Base-by-base conservation (phyloP, 2,113 vertebrate genomes). In the Speoplatyrhinus poulsoni region DNA sequence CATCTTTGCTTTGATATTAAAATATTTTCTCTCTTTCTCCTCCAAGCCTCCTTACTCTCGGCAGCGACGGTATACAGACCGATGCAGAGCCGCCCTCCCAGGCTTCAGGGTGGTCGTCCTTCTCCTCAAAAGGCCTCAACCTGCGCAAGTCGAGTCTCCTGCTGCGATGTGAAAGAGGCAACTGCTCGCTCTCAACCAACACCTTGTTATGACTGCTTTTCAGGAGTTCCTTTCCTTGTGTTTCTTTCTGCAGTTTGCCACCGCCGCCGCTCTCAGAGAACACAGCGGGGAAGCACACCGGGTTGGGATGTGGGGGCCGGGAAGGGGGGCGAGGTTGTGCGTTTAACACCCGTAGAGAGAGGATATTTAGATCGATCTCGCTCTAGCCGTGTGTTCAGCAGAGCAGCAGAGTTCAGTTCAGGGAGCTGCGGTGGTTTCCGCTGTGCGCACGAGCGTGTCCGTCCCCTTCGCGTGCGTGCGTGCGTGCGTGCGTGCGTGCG, bases 371-470 rank as follows among this genome's bases (percentile, higher is more conserved):
- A 79, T 71, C 57, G n/a, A 15, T n/a, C 52, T 16, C 12, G 32
- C 68, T 73, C 11, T 52, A 52, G 49, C 54, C 9, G 17, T n/a
- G n/a, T 56, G n/a, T 16, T 9, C 48, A 15, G 48, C 62, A 54
- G 48, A 6, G 46, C 56, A 55, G 86, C 80, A 80, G 90, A 1
- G 84, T 26, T 26, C 26, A 26, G 89, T 67, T 76, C 80, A 90
- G 88, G 85, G 88, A 94, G 86, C 66, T 60, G 82, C 65, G 85
- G 92, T 93, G 70, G 76, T 79, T 78, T 74, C 54, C 19, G 19
- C 26, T 76, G 76, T 79, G 83, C 47, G 33, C 56, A 36, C 46
- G 36, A 32, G 46, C 36, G 46, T 68, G 46, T 26, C 26, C 50
- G 54, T 59, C 26, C 26, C 26, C 26, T 26, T 26, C 2, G 26